A percentile compares a stretch with the other conserved stretches of the same genome.
phyloP scores from a whole-genome alignment of 2,888 invertebrate species.

The Capitulum mitella region DNA sequence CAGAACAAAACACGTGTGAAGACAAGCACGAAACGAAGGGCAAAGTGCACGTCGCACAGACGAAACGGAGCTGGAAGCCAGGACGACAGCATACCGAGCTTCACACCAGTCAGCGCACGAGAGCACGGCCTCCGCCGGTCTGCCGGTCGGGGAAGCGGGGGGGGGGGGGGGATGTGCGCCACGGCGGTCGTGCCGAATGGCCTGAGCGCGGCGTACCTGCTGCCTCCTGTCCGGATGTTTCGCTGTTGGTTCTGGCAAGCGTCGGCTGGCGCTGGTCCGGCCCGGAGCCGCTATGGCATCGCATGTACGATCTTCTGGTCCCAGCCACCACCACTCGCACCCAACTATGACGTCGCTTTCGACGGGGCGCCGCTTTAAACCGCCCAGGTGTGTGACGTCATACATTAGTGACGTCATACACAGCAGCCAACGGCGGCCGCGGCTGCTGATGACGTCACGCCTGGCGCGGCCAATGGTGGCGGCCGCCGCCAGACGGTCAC shows the following conservation, averaged over 20 bases:
- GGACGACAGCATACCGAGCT: no score
- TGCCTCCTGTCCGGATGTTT: neutral
- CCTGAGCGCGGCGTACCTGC: conserved; percentile 13
- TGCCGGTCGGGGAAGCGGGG: no score
- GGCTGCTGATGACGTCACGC: neutral
- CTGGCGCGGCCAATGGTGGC: neutral
- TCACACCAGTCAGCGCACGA: no score
- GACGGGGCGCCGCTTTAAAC: neutral
- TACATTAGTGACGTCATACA: neutral
- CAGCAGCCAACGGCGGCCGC: neutral
- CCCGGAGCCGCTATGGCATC: neutral
- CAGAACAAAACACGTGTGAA: no score
- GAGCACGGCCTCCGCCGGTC: no score
- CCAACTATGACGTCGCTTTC: neutral
- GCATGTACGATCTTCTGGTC: neutral
- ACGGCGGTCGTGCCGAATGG: no score
- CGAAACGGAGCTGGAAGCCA: no score
- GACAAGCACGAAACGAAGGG: no score
- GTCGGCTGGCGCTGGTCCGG: neutral
- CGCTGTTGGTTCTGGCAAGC: conserved; percentile 4
- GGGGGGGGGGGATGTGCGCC: no score
- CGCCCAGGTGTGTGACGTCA: conserved; percentile 1
- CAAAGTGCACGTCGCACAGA: no score
- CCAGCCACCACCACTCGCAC: neutral
- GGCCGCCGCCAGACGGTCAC: neutral